Percentiles rank a stretch among this genome's conserved stretches.
These are phyloP conservation scores for Harpegnathos saltator DNA, from an alignment of 1,140 invertebrate species.

Conservation along the genomic window DNA sequence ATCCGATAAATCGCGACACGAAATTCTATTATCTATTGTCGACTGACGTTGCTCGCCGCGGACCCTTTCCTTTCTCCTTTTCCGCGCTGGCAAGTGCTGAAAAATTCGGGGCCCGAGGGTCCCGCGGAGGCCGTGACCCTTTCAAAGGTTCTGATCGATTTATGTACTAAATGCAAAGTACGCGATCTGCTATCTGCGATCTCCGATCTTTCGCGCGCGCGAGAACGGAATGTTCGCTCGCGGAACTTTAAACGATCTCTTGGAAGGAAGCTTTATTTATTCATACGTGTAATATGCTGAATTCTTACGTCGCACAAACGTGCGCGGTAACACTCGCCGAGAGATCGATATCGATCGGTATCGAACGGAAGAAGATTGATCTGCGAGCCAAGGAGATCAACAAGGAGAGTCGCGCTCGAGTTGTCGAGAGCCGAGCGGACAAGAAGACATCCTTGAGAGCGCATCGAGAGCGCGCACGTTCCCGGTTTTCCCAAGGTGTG, in stretches of 20 bases:
- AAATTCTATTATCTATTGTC: constrained; percentile 54
- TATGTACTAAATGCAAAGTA: constrained; percentile 44
- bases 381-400: no score
- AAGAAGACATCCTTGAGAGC: no score
- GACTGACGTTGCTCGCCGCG: constrained; percentile 32
- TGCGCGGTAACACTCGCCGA: no score
- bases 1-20: constrained; percentile 61
- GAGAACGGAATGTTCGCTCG: constrained; percentile 12
- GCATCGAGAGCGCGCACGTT: no score
- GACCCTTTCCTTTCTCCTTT: constrained; percentile 49
- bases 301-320: no score
- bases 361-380: no score
- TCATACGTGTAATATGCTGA: no score
- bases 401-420: no score
- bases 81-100: constrained; percentile 36
- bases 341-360: no score
- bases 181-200: constrained; percentile 33
- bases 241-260: not conserved
- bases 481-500: no score
- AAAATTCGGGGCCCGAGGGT: constrained; percentile 26
- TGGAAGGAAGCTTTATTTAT: no score
- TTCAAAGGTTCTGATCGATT: constrained; percentile 53
- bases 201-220: constrained; percentile 23
- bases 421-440: no score
- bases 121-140: constrained; percentile 32